Percentiles rank a stretch among this genome's conserved stretches.
Evolutionary conservation across 2,888 invertebrate genomes (phyloP).

Genomic region (Congeria kusceri): DNA sequence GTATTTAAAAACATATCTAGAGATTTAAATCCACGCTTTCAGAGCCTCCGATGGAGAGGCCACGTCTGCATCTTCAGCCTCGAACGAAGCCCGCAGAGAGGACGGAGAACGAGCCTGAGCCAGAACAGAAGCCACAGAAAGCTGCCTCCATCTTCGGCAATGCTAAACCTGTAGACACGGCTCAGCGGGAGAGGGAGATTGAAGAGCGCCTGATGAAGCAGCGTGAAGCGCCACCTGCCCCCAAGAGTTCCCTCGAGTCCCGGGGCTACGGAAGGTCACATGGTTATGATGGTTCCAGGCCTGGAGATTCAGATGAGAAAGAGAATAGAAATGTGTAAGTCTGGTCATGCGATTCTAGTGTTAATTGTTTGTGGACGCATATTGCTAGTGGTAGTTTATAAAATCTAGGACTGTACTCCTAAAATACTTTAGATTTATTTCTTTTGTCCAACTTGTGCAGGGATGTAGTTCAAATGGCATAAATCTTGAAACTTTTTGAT

Average conservation of each 20-base stretch:
- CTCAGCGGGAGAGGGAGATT: constrained; percentile 95
- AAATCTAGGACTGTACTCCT: too few species aligned
- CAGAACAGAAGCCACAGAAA: constrained; percentile 19
- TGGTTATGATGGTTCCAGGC: constrained; percentile 42
- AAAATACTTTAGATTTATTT: too few species aligned
- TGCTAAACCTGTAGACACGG: constrained; percentile 97
- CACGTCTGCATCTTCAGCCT: constrained; percentile 92
- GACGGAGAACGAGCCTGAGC: constrained; percentile 19
- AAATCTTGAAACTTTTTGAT: too few species aligned
- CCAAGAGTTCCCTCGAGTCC: constrained; percentile 39
- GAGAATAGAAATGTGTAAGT: constrained; percentile 70
- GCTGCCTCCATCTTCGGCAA: constrained; percentile 94
- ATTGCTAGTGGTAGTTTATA: too few species aligned
- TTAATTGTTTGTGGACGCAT: too few species aligned
- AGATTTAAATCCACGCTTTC: background rate
- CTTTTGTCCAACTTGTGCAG: too few species aligned
- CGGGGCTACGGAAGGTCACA: constrained; percentile 29
- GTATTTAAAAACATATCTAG: too few species aligned
- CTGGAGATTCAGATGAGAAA: constrained; percentile 54
- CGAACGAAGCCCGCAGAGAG: constrained; percentile 91
- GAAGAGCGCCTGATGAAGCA: constrained; percentile 90
- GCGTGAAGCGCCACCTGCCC: constrained; percentile 27
- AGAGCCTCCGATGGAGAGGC: constrained; percentile 87
- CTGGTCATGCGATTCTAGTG: too few species aligned
- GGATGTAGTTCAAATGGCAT: too few species aligned